Evolutionary conservation across 2,797 vertebrate species (phyloP), one percentile per base, ranked within the genome.

Genomic region (Sandelia bainsii): DNA sequence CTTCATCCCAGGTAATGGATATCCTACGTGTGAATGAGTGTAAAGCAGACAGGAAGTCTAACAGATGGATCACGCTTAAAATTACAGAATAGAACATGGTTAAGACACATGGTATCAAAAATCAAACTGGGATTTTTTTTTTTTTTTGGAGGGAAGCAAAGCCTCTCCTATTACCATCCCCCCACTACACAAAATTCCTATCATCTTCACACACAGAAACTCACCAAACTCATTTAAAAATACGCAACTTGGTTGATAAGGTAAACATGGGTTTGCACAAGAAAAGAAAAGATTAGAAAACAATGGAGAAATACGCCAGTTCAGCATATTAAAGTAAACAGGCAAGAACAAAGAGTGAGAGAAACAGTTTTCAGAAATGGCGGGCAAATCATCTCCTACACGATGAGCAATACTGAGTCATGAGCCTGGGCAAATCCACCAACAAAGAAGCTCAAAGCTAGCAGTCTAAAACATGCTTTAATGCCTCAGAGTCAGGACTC

Each of bases 381-480:
- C 91, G 90, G 89, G 88, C 87, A 69, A 92, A 91, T 90, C 88
- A 87, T 92, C 82, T 86, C 85, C 77, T 87, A 79, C 86, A 83
- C 84, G 89, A 92, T 94, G 94, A 95, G 93, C 93, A 93, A 94
- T 49, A 89, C 88, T 95, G 95, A 95, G 93, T 95, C 93, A 95
- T 81, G 83, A 89, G 89, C 87, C 83, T 14, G 75, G 77, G 81
- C 84, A 87, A 91, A 91, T 91, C 83, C 89, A 83, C 77, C 83
- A 88, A 87, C 84, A 86, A 90, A 88, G 85, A 83, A 14, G 79
- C 79, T 83, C 67, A 84, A 89, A 89, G 83, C 86, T 63, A 76
- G 77, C 72, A 74, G 81, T 85, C 85, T 77, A 84, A 93, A 90
- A 85, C 82, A 79, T 54, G 49, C 71, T 85, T 87, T 88, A 89